These are phyloP conservation scores for Leguminivora glycinivorella DNA, from an alignment of 1,140 invertebrate genomes.

Conservation along the genomic window DNA sequence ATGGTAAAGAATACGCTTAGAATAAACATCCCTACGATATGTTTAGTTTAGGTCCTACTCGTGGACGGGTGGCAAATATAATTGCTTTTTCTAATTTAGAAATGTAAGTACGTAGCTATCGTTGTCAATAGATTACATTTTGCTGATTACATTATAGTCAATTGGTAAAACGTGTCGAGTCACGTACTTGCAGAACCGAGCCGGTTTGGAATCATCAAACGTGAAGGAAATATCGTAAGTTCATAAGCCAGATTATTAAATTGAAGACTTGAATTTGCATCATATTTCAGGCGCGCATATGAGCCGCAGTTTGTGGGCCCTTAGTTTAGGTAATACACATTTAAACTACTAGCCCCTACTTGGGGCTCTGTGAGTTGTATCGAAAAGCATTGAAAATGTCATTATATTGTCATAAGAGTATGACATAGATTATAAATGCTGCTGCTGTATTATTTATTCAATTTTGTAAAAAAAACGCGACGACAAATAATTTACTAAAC, in stretches of 20 bases:
- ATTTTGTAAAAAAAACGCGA: no score
- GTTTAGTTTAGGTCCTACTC: conserved; percentile 1
- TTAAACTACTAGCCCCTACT: no score
- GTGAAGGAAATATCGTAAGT: not conserved
- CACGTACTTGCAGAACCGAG: not conserved
- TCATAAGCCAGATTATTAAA: not conserved
- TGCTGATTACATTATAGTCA: not conserved
- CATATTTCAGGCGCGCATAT: no score
- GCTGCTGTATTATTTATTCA: no score
- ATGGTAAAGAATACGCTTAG: not conserved
- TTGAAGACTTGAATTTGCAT: not conserved
- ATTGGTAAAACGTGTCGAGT: not conserved
- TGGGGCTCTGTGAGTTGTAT: no score
- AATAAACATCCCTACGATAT: not conserved
- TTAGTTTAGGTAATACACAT: no score
- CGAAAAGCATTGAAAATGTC: no score
- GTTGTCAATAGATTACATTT: not conserved
- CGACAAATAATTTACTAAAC: no score
- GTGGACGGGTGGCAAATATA: not conserved
- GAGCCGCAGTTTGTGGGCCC: no score
- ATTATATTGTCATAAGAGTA: no score
- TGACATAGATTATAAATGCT: no score
- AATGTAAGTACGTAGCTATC: not conserved
- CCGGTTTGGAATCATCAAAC: not conserved
- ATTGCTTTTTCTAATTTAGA: conserved; percentile 3